Base-by-base conservation (phyloP, 37 sponge, comb jelly and placozoan genomes). In the Oopsacas minuta region DNA sequence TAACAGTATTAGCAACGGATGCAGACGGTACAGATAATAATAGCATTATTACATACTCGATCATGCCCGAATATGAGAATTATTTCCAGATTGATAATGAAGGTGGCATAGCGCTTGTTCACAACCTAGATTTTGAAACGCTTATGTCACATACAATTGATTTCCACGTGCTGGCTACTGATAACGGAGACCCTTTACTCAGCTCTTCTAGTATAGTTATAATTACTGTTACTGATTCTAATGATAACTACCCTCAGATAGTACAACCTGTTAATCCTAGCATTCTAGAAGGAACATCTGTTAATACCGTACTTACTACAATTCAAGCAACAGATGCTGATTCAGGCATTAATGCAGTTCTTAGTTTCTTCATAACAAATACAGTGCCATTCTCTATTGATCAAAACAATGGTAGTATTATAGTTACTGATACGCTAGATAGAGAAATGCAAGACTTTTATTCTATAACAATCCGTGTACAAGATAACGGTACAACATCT, bases 151-250 rank as follows among this genome's bases (percentile, higher is more conserved):
- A 15, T 0, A 86, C 85, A 0, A 1, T 61, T 61, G 17, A 81
- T 35, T n/a, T 94, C 10, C 83, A 83, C 3, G 88, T 94, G 22
- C 52, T 37, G 0, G 95, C 88, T n/a, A 37, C 87, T 17, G 95
- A 94, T 46, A 30, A 83, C 28, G 87, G 84, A 0, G 52, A 15
- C 28, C 84, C 83, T 10, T 32, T 30, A 0, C 37, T 84, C 36
- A 83, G 12, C 37, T 36, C 87, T 10, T 51, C 15, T 25, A 23
- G 84, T 20, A 39, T 53, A 23, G 83, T 87, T 22, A 84, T 36
- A 52, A 83, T 87, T 8, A 39, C 25, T 10, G 87, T 87, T 32
- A 84, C 83, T 0, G 87, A 87, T n/a, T 37, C 69, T 22, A 87
- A 87, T 84, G 87, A 87, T 82, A 83, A 87, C 39, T 30, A 5